Base-by-base conservation (phyloP, 2,113 vertebrate species). In the Pholis gunnellus region DNA sequence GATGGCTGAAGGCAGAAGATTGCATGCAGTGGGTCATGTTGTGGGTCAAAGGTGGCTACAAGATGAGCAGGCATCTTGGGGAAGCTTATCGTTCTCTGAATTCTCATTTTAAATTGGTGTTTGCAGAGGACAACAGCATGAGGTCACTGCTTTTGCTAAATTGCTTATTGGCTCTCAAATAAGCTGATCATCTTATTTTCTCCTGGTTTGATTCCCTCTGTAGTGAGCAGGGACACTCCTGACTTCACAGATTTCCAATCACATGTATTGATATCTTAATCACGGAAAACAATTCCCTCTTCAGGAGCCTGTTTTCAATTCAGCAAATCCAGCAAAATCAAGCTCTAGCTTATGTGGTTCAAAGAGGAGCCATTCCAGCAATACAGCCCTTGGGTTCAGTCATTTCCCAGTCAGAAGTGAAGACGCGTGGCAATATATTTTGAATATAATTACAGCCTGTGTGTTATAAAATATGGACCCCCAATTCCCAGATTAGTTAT, bases 401-500 rank as follows among this genome's bases (percentile, higher is more conserved):
- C 74, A 68, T 75, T 72, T 77, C 84, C 89, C 89, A 72, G 75
- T 82, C 15, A 85, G 85, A 88, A 42, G 64, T 83, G 85, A 93
- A 91, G 77, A 91, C 57, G 34, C 6, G 18, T 20, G 91, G 87
- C 90, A 92, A 93, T 94, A 91, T 86, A 91, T 92, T 89, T 79
- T 73, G 76, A 57, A 91, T 91, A 86, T 87, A 92, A 61, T 80
- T 79, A 90, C 91, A 75, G 66, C 69, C 86, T 66, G 81, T 86
- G 86, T 63, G 81, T 89, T 87, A 85, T 86, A 79, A 84, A 89
- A 75, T 83, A 64, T 27, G 60, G 76, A 88, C 82, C 78, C 70
- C 81, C 73, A 88, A 91, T 94, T 96, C 94, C 94, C 95, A 80
- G 50, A 91, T 92, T 95, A 94, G 94, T 95, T 96, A 96, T 95